Base-by-base conservation (phyloP, 2,797 vertebrate species). In the Dicrostonyx torquatus region DNA sequence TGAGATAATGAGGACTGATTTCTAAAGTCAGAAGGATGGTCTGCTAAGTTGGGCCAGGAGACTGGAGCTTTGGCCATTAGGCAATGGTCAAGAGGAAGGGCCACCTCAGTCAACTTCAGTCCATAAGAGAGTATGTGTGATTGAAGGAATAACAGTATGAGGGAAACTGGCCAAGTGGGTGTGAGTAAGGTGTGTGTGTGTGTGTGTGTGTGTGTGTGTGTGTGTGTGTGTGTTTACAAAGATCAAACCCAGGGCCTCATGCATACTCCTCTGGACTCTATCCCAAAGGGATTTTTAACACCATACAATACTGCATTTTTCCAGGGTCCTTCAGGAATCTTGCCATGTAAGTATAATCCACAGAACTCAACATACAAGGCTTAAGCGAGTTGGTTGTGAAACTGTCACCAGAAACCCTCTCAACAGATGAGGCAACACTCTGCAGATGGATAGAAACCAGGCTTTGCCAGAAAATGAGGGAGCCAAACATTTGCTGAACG, bases 1-100 rank as follows among this genome's bases (percentile, higher is more conserved):
- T 0, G 1, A 6, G 24, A 31, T 1, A 12, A 37, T 5, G 17
- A 24, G 11, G 9, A 26, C 20, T 10, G 5, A 5, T 53, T 68
- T 15, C 45, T 24, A 43, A 4, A 48, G 34, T 90, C 31, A 29
- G 4, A 0, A 10, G 20, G 13, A 89, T 10, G 4, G 13, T 24
- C 0, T 1, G 60, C 31, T 18, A 64, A 18, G n/a, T 45, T 14
- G 29, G 20, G 37, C 29, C 55, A 20, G 68, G 22, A 11, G 12
- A 5, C 34, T 53, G 10, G 15, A 18, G 24, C 11, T 62, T 76
- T 29, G 10, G 18, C n/a, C 12, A 22, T 62, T 9, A n/a, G 34
- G 12, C 58, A 58, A 11, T 29, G 6, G 78, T 79, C 60, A 26
- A 37, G 4, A 31, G 45, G 11, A 64, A 83, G 53, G 14, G 48